Evolutionary conservation across 2,113 vertebrate genomes (phyloP).

Genomic region (Vombatus ursinus): DNA sequence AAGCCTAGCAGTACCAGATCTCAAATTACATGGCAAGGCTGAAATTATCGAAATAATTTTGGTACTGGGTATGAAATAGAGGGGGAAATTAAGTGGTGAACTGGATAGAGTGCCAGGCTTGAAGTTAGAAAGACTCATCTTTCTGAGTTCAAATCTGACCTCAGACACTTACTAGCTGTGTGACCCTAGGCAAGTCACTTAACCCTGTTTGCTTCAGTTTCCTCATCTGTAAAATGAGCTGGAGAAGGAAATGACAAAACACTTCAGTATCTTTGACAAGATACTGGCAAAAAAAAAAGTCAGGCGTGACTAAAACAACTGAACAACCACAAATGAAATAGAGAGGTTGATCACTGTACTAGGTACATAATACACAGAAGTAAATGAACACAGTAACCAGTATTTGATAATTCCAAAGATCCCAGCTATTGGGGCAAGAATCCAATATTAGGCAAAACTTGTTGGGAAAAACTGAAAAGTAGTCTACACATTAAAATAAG

Average conservation of each 20-base stretch:
- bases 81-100: not conserved
- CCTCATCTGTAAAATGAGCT: not conserved
- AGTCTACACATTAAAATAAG: not conserved
- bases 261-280: not conserved
- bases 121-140: not conserved
- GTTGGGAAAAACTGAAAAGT: not conserved
- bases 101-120: not conserved
- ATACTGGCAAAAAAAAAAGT: not conserved
- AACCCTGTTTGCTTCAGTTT: not conserved
- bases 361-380: not conserved
- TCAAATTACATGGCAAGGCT: not conserved
- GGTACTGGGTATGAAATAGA: not conserved
- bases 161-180: not conserved
- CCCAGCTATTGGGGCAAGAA: not conserved
- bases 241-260: not conserved
- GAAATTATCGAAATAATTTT: not conserved
- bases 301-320: not conserved
- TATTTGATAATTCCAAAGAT: not conserved
- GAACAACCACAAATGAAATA: not conserved
- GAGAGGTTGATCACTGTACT: not conserved
- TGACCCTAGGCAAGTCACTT: not conserved
- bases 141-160: not conserved
- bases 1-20: not conserved
- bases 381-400: not conserved
- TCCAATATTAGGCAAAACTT: not conserved